Evolutionary conservation across 1,140 invertebrate genomes (phyloP).

Genomic region (Samia ricini): DNA sequence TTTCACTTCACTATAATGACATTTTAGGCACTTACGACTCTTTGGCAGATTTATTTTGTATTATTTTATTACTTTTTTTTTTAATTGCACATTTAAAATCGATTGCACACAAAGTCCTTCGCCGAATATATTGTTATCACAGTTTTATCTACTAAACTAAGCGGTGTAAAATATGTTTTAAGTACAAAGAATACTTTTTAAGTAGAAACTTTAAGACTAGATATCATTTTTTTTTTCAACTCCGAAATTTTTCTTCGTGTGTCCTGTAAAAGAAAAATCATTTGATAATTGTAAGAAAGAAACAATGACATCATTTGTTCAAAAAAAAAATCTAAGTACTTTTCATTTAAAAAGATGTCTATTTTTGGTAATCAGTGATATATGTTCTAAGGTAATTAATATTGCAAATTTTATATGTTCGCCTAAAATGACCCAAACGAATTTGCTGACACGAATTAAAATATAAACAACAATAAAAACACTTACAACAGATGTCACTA

Average conservation of each 20-base stretch:
- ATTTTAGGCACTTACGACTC: slow-evolving; percentile 32
- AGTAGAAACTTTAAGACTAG: slow-evolving; percentile 72
- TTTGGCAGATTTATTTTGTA: slow-evolving; percentile 45
- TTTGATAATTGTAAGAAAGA: neutral
- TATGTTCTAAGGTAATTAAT: too few relatives aligned
- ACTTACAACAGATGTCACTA: neutral
- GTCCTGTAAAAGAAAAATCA: slow-evolving; percentile 43
- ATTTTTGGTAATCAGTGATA: too few relatives aligned
- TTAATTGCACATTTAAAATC: slow-evolving; percentile 33
- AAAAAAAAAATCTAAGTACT: neutral
- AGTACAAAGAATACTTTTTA: slow-evolving; percentile 50
- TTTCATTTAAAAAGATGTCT: too few relatives aligned
- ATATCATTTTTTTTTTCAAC: slow-evolving; percentile 39
- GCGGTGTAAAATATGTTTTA: slow-evolving; percentile 15
- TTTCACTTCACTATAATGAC: slow-evolving; percentile 11
- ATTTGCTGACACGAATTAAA: neutral
- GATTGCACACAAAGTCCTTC: slow-evolving; percentile 17
- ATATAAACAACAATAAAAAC: neutral
- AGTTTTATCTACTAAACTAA: slow-evolving; percentile 39
- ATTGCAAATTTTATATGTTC: too few relatives aligned
- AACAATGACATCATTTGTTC: too few relatives aligned
- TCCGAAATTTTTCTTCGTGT: slow-evolving; percentile 42
- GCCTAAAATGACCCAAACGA: too few relatives aligned
- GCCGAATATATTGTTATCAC: slow-evolving; percentile 42
- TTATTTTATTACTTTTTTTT: slow-evolving; percentile 10